Evolutionary conservation across 2,113 vertebrate genomes (phyloP), one percentile per base, ranked within the genome.

Genomic region (Alosa alosa): DNA sequence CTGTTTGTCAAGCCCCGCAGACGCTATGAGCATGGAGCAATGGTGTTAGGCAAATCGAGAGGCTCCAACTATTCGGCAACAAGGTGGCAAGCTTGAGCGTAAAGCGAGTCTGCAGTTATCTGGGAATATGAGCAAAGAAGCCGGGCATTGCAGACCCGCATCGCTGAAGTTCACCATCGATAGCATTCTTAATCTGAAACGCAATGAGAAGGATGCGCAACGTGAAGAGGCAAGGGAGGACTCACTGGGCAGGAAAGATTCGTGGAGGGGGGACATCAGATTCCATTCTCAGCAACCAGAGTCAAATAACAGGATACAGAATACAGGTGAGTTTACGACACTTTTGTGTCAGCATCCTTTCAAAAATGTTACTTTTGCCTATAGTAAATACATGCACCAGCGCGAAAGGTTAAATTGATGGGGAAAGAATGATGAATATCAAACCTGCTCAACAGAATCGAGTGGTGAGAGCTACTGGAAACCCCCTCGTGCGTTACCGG

Each of bases 161-260:
- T 93, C 94, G 82, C 85, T 95, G 83, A 95, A 93, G 8, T 95
- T 96, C 90, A 95, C 95, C 49, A 96, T 96, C 11, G 95, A 96
- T 88, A 93, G 88, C 86, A 96, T 96, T 87, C 93, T 96, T 6
- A 95, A 95, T 90, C 88, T 94, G 82, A 93, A 91, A 88, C 72
- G 72, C 15, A 88, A 81, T 46, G 84, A 86, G 22, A 81, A 78
- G 39, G 83, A 86, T 68, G 52, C 6, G 17, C 52, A 82, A 18
- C 81, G 18, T n/a, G n/a, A 25, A 13, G 82, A 83, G 78, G 55
- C 49, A 44, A 81, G 64, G 4, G 41, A 55, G 36, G 45, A 8
- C 2, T 6, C 50, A 36, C 83, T 83, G 52, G 52, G 9, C 41
- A 41, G 83, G 36, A 78, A 15, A 31, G 47, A 68, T 72, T 46